Conservation (phyloP, 2,113 vertebrate species). For the Oncorhynchus keta region DNA sequence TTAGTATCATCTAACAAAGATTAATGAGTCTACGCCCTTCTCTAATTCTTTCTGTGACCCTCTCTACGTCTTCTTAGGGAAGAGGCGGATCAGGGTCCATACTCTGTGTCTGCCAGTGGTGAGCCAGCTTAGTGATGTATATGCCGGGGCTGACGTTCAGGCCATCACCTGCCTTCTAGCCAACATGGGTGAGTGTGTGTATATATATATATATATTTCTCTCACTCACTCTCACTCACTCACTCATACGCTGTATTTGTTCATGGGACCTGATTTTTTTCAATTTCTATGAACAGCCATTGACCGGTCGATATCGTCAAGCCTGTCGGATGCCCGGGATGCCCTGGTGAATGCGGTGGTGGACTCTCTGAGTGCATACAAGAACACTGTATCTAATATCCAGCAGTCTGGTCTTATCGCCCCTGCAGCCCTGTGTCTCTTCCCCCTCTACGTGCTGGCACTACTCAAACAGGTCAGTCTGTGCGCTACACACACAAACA, state of each 20-base stretch:
- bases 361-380: constrained; percentile 85
- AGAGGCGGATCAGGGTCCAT: constrained; percentile 92
- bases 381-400: constrained; percentile 81
- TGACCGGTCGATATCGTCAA: constrained; percentile 89
- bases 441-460: constrained; percentile 89
- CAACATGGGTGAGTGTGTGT: constrained; percentile 56
- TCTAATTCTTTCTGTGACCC: neutral
- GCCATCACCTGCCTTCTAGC: constrained; percentile 91
- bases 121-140: constrained; percentile 88
- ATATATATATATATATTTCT: no score
- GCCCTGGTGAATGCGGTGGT: constrained; percentile 92
- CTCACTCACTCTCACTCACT: no score
- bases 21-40: no score
- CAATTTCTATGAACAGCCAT: constrained; percentile 75
- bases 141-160: constrained; percentile 91
- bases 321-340: constrained; percentile 89
- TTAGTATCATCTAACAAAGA: no score
- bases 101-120: constrained; percentile 95
- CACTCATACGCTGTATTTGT: neutral
- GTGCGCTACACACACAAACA: neutral
- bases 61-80: constrained; percentile 73
- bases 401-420: constrained; percentile 84
- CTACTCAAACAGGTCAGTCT: constrained; percentile 91
- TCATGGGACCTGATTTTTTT: constrained; percentile 1
- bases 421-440: constrained; percentile 85